Evolutionary conservation across 2,113 vertebrate genomes (phyloP), one percentile per base, ranked within the genome.

Genomic region (Nerophis lumbriciformis): DNA sequence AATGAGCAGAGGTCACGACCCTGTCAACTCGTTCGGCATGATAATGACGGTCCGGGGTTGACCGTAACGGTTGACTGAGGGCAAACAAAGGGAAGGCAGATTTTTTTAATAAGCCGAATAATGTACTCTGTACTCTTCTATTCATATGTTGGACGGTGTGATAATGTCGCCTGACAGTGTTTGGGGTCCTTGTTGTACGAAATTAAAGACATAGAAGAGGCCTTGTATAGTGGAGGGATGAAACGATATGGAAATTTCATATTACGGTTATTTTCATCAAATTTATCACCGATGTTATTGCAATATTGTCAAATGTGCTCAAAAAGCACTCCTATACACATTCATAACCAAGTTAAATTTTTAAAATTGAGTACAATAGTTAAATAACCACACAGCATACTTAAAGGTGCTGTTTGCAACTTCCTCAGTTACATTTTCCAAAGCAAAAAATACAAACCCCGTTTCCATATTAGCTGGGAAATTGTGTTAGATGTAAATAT

Each of bases 71-170:
- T 48, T 39, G 63, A 60, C 76, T 69, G 64, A 73, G 53, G 48
- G 38, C 61, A 48, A 66, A 62, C 51, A 59, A 74, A 61, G 36
- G 52, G 50, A 50, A 69, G 42, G 75, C 68, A 65, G 51, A 66
- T 66, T 79, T 54, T 54, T 82, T 75, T 67, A 65, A 79, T 74
- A 48, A 69, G 73, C 58, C 36, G 56, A 73, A 66, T 72, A 79
- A 77, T 83, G 83, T 28, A 28, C 28, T 28, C 28, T 4, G 28
- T 66, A 61, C 71, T 63, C 63, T 70, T 72, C 64, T 65, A 59
- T 74, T 73, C 55, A 44, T 48, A 28, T 51, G 48, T 65, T 49
- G 56, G 68, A 75, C 61, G 7, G 64, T 37, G 57, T 77, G 80
- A 83, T 81, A 78, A 80, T 70, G 57, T 62, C 53, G 68, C 53